These are phyloP conservation scores for Triplophysa yarkandensis DNA, from an alignment of 2,797 vertebrate genomes.

Conservation along the genomic window DNA sequence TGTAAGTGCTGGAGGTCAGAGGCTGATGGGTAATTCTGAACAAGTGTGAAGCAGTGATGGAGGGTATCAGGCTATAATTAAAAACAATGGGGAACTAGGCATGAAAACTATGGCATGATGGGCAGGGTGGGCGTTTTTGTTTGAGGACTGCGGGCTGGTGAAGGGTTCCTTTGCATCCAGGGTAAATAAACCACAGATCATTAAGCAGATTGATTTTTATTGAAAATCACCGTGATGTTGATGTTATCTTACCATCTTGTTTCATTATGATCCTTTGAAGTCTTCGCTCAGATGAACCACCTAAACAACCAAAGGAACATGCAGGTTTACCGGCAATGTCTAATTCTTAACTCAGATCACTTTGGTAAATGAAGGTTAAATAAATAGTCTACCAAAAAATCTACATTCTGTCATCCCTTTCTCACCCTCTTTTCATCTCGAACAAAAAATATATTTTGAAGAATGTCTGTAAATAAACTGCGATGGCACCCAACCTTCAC, in stretches of 20 bases:
- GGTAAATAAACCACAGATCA: background rate
- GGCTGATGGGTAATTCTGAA: constrained; percentile 12
- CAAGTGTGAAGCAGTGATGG: constrained; percentile 14
- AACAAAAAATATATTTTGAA: too few relatives aligned
- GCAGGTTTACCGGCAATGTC: background rate
- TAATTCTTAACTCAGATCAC: background rate
- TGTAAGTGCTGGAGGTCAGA: constrained; percentile 26
- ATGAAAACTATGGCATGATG: background rate
- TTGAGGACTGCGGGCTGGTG: background rate
- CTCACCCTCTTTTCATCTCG: too few relatives aligned
- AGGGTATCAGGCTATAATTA: background rate
- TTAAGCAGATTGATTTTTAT: background rate
- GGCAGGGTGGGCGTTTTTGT: background rate
- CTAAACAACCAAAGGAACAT: constrained; percentile 65
- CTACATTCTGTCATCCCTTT: too few relatives aligned
- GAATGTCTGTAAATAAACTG: too few relatives aligned
- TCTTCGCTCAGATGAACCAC: constrained; percentile 72
- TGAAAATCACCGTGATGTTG: background rate
- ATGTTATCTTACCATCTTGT: constrained; percentile 69
- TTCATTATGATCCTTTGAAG: constrained; percentile 77
- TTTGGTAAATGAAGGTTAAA: too few relatives aligned
- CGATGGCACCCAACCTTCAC: too few relatives aligned
- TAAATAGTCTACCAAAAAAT: too few relatives aligned
- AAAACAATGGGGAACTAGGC: background rate
- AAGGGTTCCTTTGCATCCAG: background rate